These are phyloP conservation scores for crab-eating macaque (Macaca fascicularis) DNA, from an alignment of 2,113 vertebrate species.

Conservation along the genomic window DNA sequence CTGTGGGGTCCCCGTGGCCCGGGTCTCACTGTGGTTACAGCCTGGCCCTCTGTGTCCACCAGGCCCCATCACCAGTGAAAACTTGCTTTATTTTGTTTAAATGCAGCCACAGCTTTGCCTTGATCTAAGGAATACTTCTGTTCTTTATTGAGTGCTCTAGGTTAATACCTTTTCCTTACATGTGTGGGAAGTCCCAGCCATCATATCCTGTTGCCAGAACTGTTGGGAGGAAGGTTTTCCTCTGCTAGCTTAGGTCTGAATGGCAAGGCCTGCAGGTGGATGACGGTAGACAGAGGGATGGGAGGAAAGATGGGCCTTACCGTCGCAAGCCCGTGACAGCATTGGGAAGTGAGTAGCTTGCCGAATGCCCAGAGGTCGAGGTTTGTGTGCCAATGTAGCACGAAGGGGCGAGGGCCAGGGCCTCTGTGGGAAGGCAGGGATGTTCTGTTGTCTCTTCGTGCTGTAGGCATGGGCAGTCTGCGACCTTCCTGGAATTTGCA, in stretches of 20 bases:
- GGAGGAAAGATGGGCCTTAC: no score
- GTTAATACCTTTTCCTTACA: neutral
- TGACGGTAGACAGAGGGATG: fast-evolving
- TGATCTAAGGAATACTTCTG: neutral
- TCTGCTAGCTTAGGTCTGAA: neutral
- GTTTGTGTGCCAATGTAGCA: neutral
- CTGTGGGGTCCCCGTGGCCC: no score
- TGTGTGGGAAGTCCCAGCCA: neutral
- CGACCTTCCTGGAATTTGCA: no score
- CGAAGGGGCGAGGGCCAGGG: neutral
- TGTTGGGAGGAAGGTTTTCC: neutral
- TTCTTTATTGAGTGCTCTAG: fast-evolving
- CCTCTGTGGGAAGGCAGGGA: neutral
- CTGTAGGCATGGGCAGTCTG: neutral
- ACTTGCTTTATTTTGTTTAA: neutral
- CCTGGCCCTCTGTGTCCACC: neutral
- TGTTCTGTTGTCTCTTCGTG: neutral
- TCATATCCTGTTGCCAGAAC: neutral
- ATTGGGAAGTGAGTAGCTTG: neutral
- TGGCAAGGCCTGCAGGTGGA: neutral
- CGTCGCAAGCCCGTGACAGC: fast-evolving
- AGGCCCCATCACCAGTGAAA: fast-evolving
- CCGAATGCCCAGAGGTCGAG: neutral
- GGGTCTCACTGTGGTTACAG: fast-evolving
- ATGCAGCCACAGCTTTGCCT: neutral